A percentile compares a stretch with the other conserved stretches of the same genome.
Conservation (phyloP, 1,140 invertebrate genomes). For the Drosophila navojoa region DNA sequence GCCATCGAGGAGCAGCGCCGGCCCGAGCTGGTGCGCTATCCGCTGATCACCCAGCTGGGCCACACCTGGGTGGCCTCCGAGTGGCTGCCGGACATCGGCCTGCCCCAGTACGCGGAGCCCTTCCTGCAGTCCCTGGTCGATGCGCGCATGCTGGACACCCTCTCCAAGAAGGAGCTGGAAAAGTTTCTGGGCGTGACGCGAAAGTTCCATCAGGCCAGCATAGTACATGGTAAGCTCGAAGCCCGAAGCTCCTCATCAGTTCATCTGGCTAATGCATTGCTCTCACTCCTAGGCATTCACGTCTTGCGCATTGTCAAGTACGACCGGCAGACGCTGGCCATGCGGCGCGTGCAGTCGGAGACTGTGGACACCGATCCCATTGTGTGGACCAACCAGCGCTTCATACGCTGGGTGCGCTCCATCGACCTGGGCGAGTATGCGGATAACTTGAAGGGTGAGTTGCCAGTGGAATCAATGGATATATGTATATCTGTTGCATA, state of each 20-base stretch:
- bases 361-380: conserved; percentile 94
- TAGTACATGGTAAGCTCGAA: conserved; percentile 93
- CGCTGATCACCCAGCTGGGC: conserved; percentile 92
- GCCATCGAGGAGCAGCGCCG: conserved; percentile 96
- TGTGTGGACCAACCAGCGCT: conserved; percentile 97
- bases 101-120: conserved; percentile 94
- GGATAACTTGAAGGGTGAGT: conserved; percentile 94
- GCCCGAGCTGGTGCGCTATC: conserved; percentile 93
- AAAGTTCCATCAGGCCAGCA: conserved; percentile 96
- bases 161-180: conserved; percentile 97
- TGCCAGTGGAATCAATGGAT: background rate
- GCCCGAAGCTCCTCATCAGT: background rate
- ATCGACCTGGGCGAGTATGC: conserved; percentile 97
- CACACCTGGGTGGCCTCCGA: conserved; percentile 96
- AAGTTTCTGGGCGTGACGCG: conserved; percentile 95
- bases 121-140: conserved; percentile 96
- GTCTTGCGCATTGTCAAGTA: conserved; percentile 95
- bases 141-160: conserved; percentile 94
- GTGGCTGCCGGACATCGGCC: conserved; percentile 95
- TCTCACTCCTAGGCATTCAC: conserved; percentile 87
- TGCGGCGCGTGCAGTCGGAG: conserved; percentile 94
- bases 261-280: background rate
- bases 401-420: conserved; percentile 95
- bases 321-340: conserved; percentile 94
- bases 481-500: conserved; percentile 41